Conservation (phyloP, 2,888 invertebrate species). For the Drosophila niveifrons region DNA sequence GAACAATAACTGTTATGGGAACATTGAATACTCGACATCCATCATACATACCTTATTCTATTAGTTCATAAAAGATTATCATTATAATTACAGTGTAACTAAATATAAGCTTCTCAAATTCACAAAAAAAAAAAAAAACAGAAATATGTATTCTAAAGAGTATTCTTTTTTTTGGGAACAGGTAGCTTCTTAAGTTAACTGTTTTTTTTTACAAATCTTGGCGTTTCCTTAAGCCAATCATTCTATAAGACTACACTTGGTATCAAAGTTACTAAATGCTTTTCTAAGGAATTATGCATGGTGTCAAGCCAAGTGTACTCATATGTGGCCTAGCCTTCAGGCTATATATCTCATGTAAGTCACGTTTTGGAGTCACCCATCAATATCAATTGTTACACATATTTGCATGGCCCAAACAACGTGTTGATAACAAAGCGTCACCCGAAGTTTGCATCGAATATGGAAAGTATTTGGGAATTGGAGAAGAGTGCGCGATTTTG, state of each 20-base stretch:
- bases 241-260: neutral
- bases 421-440: constrained; percentile 3
- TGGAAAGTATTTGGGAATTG: constrained; percentile 29
- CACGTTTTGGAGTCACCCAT: constrained; percentile 58
- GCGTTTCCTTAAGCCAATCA: neutral
- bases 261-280: neutral
- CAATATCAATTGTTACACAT: constrained; percentile 78
- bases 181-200: too few relatives aligned
- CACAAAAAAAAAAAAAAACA: too few relatives aligned
- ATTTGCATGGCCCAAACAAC: constrained; percentile 72
- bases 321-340: neutral
- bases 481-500: constrained; percentile 16
- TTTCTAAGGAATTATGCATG: constrained; percentile 6
- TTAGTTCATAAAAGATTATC: too few relatives aligned
- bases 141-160: too few relatives aligned
- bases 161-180: too few relatives aligned
- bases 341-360: constrained; percentile 41
- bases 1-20: too few relatives aligned
- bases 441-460: constrained; percentile 8
- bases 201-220: too few relatives aligned
- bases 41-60: too few relatives aligned
- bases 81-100: too few relatives aligned
- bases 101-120: too few relatives aligned
- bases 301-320: neutral
- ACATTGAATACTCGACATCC: too few relatives aligned